Conservation (phyloP, 2,888 invertebrate genomes). For the Diachrysia chrysitis region DNA sequence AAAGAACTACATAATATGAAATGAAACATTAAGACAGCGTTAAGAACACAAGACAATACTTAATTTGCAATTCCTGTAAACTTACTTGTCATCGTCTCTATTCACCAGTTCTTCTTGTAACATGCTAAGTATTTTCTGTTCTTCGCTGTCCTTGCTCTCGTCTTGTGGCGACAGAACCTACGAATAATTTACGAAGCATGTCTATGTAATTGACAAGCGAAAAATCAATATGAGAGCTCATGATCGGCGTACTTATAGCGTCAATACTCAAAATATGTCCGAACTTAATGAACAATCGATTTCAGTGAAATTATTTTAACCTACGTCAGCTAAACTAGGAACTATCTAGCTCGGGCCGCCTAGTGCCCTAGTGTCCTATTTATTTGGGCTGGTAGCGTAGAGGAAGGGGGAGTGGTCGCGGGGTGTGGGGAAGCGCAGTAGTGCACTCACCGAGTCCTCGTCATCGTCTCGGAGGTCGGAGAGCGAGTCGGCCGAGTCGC, state of each 20-base stretch:
- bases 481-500: slow-evolving; percentile 79
- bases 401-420: slow-evolving; percentile 44
- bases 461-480: slow-evolving; percentile 88
- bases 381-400: slow-evolving; percentile 68
- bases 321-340: slow-evolving; percentile 66
- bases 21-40: slow-evolving; percentile 27
- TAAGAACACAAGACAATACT: slow-evolving; percentile 22
- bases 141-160: slow-evolving; percentile 90
- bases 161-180: slow-evolving; percentile 86
- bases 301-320: slow-evolving; percentile 61
- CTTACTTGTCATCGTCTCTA: slow-evolving; percentile 94
- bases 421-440: slow-evolving; percentile 57
- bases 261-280: slow-evolving; percentile 42
- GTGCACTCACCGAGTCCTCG: slow-evolving; percentile 92
- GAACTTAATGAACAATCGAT: slow-evolving; percentile 57
- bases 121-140: slow-evolving; percentile 92
- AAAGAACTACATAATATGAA: slow-evolving; percentile 22
- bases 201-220: slow-evolving; percentile 80
- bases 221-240: slow-evolving; percentile 73
- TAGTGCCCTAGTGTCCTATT: slow-evolving; percentile 83
- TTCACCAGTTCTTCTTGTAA: slow-evolving; percentile 95
- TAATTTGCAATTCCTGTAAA: slow-evolving; percentile 58
- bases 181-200: slow-evolving; percentile 82
- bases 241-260: slow-evolving; percentile 47
- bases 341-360: slow-evolving; percentile 71